Evolutionary conservation across 2,113 vertebrate species (phyloP).

Genomic region (Dendrocopos noguchii): DNA sequence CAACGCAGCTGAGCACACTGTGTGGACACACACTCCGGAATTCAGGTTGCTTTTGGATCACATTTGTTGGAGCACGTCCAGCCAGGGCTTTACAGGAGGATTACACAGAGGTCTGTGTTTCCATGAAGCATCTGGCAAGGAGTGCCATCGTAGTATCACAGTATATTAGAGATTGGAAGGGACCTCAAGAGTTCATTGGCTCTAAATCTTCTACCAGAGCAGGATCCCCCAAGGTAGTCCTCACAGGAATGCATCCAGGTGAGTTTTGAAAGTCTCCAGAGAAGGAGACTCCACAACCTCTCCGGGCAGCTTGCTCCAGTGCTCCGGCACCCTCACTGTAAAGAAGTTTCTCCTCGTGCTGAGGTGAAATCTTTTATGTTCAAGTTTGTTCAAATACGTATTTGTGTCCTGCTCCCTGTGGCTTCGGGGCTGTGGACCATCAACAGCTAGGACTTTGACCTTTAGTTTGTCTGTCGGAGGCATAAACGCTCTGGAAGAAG

Average conservation of each 20-base stretch:
- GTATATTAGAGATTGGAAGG: too few relatives aligned
- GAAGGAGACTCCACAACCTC: too few relatives aligned
- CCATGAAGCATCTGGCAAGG: fast-evolving
- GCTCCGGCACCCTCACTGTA: too few relatives aligned
- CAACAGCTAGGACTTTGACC: background rate
- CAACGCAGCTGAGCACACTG: fast-evolving
- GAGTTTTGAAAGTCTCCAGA: too few relatives aligned
- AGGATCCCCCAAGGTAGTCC: too few relatives aligned
- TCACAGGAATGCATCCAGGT: too few relatives aligned
- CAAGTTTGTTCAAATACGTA: too few relatives aligned
- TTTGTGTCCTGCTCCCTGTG: background rate
- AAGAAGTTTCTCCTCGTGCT: too few relatives aligned
- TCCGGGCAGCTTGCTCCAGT: too few relatives aligned
- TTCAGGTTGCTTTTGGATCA: fast-evolving
- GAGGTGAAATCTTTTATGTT: too few relatives aligned
- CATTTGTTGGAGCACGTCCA: background rate
- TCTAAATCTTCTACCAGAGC: too few relatives aligned
- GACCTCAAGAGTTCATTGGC: too few relatives aligned
- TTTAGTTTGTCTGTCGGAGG: background rate
- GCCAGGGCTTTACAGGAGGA: background rate
- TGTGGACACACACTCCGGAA: background rate
- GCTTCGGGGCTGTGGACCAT: background rate
- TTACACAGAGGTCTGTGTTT: fast-evolving
- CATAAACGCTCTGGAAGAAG: fast-evolving
- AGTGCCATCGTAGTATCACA: background rate